phyloP scores from a whole-genome alignment of 2,797 vertebrate genomes.

The Sciurus vulgaris region DNA sequence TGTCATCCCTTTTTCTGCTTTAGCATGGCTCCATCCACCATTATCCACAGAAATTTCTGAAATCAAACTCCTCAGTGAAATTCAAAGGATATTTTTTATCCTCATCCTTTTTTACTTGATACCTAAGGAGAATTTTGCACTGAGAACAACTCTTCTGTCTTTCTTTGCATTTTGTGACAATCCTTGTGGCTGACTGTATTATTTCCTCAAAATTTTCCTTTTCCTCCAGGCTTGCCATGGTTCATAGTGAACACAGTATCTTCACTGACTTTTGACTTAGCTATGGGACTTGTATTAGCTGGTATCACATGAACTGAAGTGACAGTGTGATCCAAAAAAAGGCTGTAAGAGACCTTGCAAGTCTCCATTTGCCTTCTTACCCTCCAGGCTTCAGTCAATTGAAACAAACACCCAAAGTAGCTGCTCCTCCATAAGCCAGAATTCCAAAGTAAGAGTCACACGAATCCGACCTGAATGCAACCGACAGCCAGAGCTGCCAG shows the following conservation, averaged over 20 bases:
- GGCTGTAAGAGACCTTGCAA: neutral
- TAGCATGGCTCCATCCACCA: neutral
- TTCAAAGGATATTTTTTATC: conserved; percentile 17
- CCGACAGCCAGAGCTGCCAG: neutral
- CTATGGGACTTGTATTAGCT: neutral
- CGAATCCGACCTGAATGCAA: neutral
- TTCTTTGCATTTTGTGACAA: neutral
- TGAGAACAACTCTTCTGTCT: neutral
- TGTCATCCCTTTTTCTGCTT: neutral
- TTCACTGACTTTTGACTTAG: neutral
- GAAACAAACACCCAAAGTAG: neutral
- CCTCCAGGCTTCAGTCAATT: neutral
- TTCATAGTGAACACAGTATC: neutral
- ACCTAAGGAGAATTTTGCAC: neutral
- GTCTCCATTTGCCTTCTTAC: neutral
- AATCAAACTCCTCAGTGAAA: neutral
- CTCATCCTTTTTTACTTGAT: neutral
- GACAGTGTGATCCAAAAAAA: neutral
- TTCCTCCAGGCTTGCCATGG: neutral
- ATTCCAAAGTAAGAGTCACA: neutral
- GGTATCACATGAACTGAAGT: neutral
- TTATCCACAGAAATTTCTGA: neutral
- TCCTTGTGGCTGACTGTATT: neutral
- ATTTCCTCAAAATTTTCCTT: neutral
- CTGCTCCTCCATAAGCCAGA: neutral